These are phyloP conservation scores for Cynoglossus semilaevis DNA, from an alignment of 2,113 vertebrate species.

Conservation along the genomic window DNA sequence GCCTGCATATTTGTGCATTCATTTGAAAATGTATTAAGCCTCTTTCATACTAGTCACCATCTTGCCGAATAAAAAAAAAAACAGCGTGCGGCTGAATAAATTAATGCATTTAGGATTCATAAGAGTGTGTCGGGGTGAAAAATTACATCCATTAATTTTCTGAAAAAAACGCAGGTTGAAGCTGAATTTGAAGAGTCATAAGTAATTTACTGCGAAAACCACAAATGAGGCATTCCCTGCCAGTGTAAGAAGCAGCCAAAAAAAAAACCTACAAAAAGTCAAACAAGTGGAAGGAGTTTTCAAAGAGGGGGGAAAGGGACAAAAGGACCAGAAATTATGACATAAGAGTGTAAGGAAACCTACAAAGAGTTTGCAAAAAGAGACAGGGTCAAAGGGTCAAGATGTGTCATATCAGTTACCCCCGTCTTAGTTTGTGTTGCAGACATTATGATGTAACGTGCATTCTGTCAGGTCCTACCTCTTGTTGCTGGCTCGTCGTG, in stretches of 20 bases:
- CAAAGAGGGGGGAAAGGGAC: too few relatives aligned
- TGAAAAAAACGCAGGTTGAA: neutral
- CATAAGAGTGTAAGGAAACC: too few relatives aligned
- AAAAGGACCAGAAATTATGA: too few relatives aligned
- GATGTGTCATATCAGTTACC: too few relatives aligned
- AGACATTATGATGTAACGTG: too few relatives aligned
- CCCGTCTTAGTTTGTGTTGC: too few relatives aligned
- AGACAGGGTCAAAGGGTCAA: too few relatives aligned
- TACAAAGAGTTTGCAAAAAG: too few relatives aligned
- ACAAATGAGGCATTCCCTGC: neutral
- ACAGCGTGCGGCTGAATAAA: neutral
- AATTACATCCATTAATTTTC: neutral
- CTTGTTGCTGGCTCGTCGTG: conserved; percentile 41
- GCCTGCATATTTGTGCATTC: conserved; percentile 6
- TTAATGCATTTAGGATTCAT: neutral
- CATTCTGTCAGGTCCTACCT: conserved; percentile 54
- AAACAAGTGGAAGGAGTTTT: too few relatives aligned
- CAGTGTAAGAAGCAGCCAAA: too few relatives aligned
- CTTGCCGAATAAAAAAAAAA: conserved; percentile 1
- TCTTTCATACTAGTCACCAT: neutral
- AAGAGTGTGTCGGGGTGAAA: neutral
- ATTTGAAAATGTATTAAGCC: neutral
- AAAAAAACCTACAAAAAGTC: too few relatives aligned
- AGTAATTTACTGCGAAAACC: neutral
- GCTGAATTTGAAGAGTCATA: neutral